These are phyloP conservation scores for Carassius auratus DNA, from an alignment of 2,113 vertebrate genomes.

Conservation along the genomic window DNA sequence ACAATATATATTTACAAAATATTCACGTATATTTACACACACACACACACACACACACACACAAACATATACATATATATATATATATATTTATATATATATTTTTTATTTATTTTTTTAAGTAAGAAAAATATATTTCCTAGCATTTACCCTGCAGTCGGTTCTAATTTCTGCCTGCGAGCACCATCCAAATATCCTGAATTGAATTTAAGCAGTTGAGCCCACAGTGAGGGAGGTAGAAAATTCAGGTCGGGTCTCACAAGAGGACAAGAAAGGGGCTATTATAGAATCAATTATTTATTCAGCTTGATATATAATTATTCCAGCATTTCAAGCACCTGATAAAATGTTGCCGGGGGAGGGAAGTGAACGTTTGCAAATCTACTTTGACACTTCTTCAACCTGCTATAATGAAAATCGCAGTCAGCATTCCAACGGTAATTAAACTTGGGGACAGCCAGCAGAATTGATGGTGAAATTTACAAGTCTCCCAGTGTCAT, in stretches of 20 bases:
- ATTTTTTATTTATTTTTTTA: too few species aligned
- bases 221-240: conserved; percentile 30
- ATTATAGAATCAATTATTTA: conserved; percentile 52
- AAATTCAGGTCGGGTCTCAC: conserved; percentile 39
- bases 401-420: conserved; percentile 53
- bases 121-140: not conserved
- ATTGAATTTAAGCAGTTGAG: too few species aligned
- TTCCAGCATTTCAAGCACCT: conserved; percentile 54
- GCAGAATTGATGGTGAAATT: conserved; percentile 46
- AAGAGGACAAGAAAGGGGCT: conserved; percentile 39
- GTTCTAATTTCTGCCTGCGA: not conserved
- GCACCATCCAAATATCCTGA: not conserved
- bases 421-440: conserved; percentile 54
- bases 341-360: conserved; percentile 47
- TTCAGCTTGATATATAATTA: conserved; percentile 52
- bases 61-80: too few species aligned
- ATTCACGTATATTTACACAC: too few species aligned
- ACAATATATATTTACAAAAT: too few species aligned
- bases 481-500: conserved; percentile 22
- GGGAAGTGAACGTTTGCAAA: conserved; percentile 55
- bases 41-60: too few species aligned
- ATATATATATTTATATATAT: not conserved
- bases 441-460: conserved; percentile 57
- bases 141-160: not conserved
- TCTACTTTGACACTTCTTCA: conserved; percentile 54